Base-by-base conservation (phyloP, 2,797 vertebrate species). In the Eulemur mongoz region DNA sequence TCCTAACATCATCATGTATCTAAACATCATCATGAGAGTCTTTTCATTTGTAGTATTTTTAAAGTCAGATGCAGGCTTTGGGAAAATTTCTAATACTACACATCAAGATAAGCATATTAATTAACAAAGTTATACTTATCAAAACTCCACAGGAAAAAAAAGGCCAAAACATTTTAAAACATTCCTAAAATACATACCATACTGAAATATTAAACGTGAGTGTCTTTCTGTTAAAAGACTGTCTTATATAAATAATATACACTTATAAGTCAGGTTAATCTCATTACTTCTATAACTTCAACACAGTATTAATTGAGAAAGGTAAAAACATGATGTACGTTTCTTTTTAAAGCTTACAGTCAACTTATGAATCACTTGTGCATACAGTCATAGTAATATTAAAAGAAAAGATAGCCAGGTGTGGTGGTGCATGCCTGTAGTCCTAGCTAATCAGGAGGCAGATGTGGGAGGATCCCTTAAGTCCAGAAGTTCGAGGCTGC, bases 291-390 rank as follows among this genome's bases (percentile, higher is more conserved):
- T 90, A 94, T 4, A 93, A 67, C 35, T 69, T 85, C 22, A 83
- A 93, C 23, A 84, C 3, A 87, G 59, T 43, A 76, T 78, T 52
- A 90, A 93, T 57, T 93, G 78, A 95, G 48, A 95, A 95, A 78
- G 27, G 15, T 70, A 85, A 91, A 52, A 89, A 76, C 10, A 80
- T 93, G 18, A 75, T 80, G 38, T 94, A 65, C 25, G 10, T 91
- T 57, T 96, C 70, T 86, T 61, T 83, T 86, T 94, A 86, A 95
- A 96, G 38, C 17, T 95, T 91, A 85, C 3, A 45, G 94, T 85
- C 81, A 93, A 92, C 7, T 70, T 86, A 40, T 18, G 25, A 95
- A 91, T 90, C 43, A 93, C 35, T 2, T 79, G 13, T 72, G 5
- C 32, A 79, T 18, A 57, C 11, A 87, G 59, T 88, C 48, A 85